Evolutionary conservation across 2,888 invertebrate genomes (phyloP), one percentile per base, ranked within the genome.

Genomic region (Acleris emargana): DNA sequence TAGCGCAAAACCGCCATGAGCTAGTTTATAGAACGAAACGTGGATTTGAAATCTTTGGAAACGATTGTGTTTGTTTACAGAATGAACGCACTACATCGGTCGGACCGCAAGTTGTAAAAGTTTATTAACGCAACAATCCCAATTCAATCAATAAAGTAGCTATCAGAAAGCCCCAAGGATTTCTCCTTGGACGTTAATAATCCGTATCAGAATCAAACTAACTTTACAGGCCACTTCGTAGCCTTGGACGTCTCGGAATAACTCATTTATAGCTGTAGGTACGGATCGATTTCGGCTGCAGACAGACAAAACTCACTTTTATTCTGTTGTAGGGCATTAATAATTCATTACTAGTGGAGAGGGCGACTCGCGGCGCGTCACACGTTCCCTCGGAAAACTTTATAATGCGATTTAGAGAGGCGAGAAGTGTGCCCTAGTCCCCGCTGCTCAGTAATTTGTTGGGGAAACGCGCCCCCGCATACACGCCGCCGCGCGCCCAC

Each of bases 371-470:
- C 51, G 59, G 70, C 66, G 64, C 69, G 54, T 68, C 67, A 71
- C 67, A 59, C 64, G 67, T 68, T 72, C 73, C 76, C 77, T 80
- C 76, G 75, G 72, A 84, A 84, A 85, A 84, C 77, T 86, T 83
- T 71, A 74, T 84, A 85, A 86, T 82, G 76, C 79, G 76, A 85
- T 86, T 84, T 81, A 80, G 76, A 77, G 72, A 74, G 75, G 64
- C 67, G 75, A 73, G 73, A 76, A 80, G 76, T 76, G 73, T 72
- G 72, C 64, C 53, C 62, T 70, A 76, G 67, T 60, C 64, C 69
- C 68, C 68, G 72, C 74, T 70, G 72, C 73, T 63, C 75, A 80
- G 78, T 80, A 79, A 83, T 84, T 86, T 83, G 79, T 73, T 74
- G 72, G 72, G 72, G 72, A 70, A 74, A 73, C 76, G 76, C 82